phyloP scores from a whole-genome alignment of 1,140 invertebrate species.

The Lepidurus arcticus region DNA sequence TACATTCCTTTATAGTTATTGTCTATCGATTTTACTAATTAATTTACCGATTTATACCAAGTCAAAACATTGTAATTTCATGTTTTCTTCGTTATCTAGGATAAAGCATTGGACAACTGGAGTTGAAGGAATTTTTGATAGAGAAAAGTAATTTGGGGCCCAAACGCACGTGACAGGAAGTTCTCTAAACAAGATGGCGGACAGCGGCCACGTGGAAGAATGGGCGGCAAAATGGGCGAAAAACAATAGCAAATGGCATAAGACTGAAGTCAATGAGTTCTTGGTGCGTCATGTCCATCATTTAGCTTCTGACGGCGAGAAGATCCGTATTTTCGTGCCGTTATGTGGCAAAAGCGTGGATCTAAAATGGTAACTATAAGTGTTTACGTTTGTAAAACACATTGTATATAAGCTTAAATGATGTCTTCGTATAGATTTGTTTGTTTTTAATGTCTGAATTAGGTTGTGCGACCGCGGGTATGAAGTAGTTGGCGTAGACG shows the following conservation, averaged over 20 bases:
- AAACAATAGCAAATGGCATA: slow-evolving; percentile 36
- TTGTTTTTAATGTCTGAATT: not conserved
- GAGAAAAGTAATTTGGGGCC: too few species aligned
- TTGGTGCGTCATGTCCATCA: slow-evolving; percentile 28
- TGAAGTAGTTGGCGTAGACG: slow-evolving; percentile 38
- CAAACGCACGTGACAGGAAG: too few species aligned
- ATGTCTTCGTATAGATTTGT: not conserved
- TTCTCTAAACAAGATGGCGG: slow-evolving; percentile 15
- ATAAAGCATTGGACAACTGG: too few species aligned
- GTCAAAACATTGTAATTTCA: too few species aligned
- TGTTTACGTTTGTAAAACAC: not conserved
- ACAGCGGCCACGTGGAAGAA: slow-evolving; percentile 25
- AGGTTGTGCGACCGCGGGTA: slow-evolving; percentile 35
- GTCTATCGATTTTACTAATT: too few species aligned
- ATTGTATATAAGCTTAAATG: not conserved
- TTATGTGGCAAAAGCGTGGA: slow-evolving; percentile 37
- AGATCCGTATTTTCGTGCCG: slow-evolving; percentile 35
- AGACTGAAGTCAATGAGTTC: slow-evolving; percentile 34
- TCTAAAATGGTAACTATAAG: slow-evolving; percentile 31
- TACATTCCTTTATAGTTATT: too few species aligned
- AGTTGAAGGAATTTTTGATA: too few species aligned
- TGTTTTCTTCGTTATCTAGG: too few species aligned
- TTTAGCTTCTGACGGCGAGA: not conserved
- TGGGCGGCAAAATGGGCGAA: slow-evolving; percentile 35
- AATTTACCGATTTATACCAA: too few species aligned